phyloP scores from a whole-genome alignment of 2,888 invertebrate genomes.

The Desoria tigrina region DNA sequence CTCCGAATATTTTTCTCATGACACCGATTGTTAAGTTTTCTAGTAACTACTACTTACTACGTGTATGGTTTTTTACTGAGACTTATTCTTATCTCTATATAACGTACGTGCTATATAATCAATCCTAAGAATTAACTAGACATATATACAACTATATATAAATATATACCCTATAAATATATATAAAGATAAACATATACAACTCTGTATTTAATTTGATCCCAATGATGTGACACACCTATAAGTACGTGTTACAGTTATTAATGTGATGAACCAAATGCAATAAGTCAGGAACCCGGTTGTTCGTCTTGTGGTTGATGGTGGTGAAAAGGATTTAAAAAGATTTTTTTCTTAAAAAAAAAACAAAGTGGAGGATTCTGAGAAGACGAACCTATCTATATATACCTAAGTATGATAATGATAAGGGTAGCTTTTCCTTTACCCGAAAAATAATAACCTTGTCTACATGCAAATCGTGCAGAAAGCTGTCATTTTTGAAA shows the following conservation, averaged over 20 bases:
- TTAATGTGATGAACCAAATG: constrained; percentile 15
- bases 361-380: background rate
- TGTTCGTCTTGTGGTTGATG: background rate
- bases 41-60: background rate
- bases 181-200: too few species aligned
- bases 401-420: too few species aligned
- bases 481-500: too few species aligned
- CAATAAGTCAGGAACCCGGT: constrained; percentile 9
- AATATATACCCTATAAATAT: background rate
- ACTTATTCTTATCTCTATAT: too few species aligned
- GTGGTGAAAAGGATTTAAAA: too few species aligned
- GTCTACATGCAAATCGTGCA: too few species aligned
- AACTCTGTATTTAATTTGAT: constrained; percentile 4
- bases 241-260: background rate
- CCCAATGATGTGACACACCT: background rate
- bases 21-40: constrained; percentile 5
- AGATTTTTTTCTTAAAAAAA: background rate
- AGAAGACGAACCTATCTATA: background rate
- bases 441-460: background rate
- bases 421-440: background rate
- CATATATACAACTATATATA: too few species aligned
- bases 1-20: constrained; percentile 14
- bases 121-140: too few species aligned
- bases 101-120: too few species aligned
- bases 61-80: constrained; percentile 6